phyloP scores from a whole-genome alignment of 1,140 invertebrate species.

The Hyles vespertilio region DNA sequence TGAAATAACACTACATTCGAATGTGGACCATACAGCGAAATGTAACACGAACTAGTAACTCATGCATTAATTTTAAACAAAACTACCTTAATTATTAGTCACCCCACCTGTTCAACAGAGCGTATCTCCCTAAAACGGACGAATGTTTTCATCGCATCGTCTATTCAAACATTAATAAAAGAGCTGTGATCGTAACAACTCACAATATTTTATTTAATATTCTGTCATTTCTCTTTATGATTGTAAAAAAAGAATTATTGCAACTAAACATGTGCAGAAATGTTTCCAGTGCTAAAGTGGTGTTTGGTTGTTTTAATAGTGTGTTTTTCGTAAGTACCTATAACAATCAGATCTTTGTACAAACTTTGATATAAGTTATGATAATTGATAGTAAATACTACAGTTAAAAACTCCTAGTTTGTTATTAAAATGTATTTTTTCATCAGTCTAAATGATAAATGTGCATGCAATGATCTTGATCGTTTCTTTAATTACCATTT shows the following conservation, averaged over 20 bases:
- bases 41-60: slow-evolving; percentile 39
- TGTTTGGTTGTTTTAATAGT: slow-evolving; percentile 69
- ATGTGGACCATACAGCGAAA: neutral
- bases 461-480: neutral
- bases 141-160: slow-evolving; percentile 61
- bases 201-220: slow-evolving; percentile 3
- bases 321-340: slow-evolving; percentile 68
- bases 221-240: slow-evolving; percentile 3
- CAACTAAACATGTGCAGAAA: slow-evolving; percentile 35
- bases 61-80: slow-evolving; percentile 68
- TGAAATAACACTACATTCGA: neutral
- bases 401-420: no score
- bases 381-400: no score
- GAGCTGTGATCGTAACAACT: neutral
- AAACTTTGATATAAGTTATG: no score
- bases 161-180: slow-evolving; percentile 47
- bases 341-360: no score
- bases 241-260: slow-evolving; percentile 38
- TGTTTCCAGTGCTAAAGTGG: slow-evolving; percentile 56
- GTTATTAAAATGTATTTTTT: neutral
- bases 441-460: neutral
- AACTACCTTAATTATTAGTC: slow-evolving; percentile 73
- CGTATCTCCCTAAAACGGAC: slow-evolving; percentile 74
- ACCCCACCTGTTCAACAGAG: slow-evolving; percentile 73
- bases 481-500: neutral